Base-by-base conservation (phyloP, 2,113 vertebrate genomes). In the Mormoops blainvillei region DNA sequence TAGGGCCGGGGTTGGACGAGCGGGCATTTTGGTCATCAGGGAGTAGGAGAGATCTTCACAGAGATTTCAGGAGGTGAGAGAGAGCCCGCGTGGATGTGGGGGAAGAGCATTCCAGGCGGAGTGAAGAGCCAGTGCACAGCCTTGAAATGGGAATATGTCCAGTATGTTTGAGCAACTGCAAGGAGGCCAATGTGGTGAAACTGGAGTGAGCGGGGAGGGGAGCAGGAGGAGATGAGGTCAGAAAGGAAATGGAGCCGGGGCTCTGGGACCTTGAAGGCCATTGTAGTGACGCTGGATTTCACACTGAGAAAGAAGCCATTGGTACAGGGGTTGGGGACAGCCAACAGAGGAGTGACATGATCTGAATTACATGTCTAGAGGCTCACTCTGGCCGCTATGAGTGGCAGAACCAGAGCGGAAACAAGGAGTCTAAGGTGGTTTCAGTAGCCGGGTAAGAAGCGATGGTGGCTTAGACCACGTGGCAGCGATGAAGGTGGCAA, bases 281-380 rank as follows among this genome's bases (percentile, higher is more conserved):
- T n/a, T 65, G 33, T 3, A 45, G 48, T 14, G 28, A 11, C 1
- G 0, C 2, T 78, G 31, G 36, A 28, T 80, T 74, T 80, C 65
- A 68, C 4, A 38, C 14, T 36, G 84, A 56, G 7, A 45, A 15
- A 38, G 50, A 33, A 89, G 16, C 24, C 50, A 63, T 4, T 63
- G 73, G 65, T 61, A 19, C 5, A 33, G n/a, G 13, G 70, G 26
- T 5, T 14, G 43, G 24, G 58, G 20, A 1, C 2, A 19, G 26
- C 8, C 3, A 82, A 19, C 11, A 74, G 14, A 74, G 50, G 15
- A 94, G 15, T 33, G 58, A 68, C 24, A 28, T 26, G 11, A 63
- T 54, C 58, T 93, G 36, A 93, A 45, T 45, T n/a, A 52, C 67
- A 18, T 61, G 88, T 50, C 76, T 50, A 70, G 58, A 71, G 43